Base-by-base conservation (phyloP, 1,140 invertebrate genomes). In the Drosophila pandora region DNA sequence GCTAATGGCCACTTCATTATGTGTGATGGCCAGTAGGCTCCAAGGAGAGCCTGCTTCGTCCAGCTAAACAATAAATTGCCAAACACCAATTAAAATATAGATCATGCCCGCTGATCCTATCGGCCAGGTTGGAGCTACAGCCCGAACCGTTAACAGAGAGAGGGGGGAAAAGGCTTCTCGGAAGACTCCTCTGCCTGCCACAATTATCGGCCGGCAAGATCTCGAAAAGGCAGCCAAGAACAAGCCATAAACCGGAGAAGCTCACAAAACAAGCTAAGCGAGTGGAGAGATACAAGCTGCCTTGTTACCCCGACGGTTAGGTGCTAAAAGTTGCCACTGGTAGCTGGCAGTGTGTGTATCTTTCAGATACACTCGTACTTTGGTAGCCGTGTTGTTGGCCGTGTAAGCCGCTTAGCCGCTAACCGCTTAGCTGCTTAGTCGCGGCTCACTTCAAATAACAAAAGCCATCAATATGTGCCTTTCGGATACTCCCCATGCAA, bases 31-130 rank as follows among this genome's bases (percentile, higher is more conserved):
- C 17, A 17, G 17, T 32, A 58, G 56, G 41, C 50, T 41, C 60
- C 23, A 30, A 13, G 47, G 39, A 55, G 55, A 59, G 57, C 17
- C 17, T 17, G 17, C 0, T 17, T 17, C 17, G 53, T 58, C 43
- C 47, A 22, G 28, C 64, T 67, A 49, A 41, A 47, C 55, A 61
- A 83, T 75, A 75, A 75, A 75, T 75, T 75, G 62, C 47, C 77
- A 47, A 60, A 65, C 65, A 82, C 82, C 82, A 87, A 87, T 87
- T 87, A 87, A 87, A 87, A 87, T 82, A 87, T 87, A 88, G 83
- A 87, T 87, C 82, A 87, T 87, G 78, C 70, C 73, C 56, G 68
- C 62, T 39, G 79, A 82, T 82, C 60, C 65, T 78, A 84, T 84
- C 80, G 48, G 12, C 9, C 53, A 61, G 64, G 17, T 17, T 0